These are phyloP conservation scores for Cryptus viduatorius DNA, from an alignment of 2,888 invertebrate genomes.

Conservation along the genomic window DNA sequence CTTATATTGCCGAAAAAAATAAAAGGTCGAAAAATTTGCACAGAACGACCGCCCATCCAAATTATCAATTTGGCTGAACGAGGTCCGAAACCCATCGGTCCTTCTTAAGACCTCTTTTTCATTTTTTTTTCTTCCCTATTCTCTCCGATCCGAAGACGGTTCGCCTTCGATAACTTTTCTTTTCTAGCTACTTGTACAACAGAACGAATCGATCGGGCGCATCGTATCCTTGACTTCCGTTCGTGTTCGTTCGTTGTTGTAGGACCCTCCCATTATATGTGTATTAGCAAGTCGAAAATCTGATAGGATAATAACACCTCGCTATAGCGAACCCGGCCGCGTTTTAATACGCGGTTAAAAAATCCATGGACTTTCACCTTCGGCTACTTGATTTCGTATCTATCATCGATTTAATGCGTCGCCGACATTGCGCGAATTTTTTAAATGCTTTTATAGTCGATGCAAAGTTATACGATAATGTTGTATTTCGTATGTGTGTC, in stretches of 20 bases:
- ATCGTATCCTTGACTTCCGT: slow-evolving; percentile 45
- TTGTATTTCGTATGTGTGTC: too few species aligned
- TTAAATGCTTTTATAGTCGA: not conserved
- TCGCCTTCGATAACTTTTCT: not conserved
- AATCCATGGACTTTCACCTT: slow-evolving; percentile 9
- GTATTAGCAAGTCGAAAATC: slow-evolving; percentile 48
- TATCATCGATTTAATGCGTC: slow-evolving; percentile 38
- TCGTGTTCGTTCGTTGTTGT: slow-evolving; percentile 41
- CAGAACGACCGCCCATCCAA: slow-evolving; percentile 44
- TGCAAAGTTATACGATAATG: not conserved
- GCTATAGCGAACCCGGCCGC: slow-evolving; percentile 32
- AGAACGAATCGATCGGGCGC: slow-evolving; percentile 43
- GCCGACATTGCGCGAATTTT: not conserved
- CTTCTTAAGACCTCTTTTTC: slow-evolving; percentile 26
- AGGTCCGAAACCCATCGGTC: not conserved
- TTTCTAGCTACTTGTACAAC: slow-evolving; percentile 40
- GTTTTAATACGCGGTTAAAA: slow-evolving; percentile 23
- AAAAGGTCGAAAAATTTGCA: slow-evolving; percentile 36
- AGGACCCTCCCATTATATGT: slow-evolving; percentile 44
- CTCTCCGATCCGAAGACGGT: slow-evolving; percentile 12
- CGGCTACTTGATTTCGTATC: slow-evolving; percentile 58
- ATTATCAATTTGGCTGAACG: slow-evolving; percentile 55
- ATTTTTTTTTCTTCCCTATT: slow-evolving; percentile 4
- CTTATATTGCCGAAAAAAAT: slow-evolving; percentile 23
- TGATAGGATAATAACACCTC: slow-evolving; percentile 50